A percentile compares a stretch with the other conserved stretches of the same genome.
Conservation (phyloP, 2,797 vertebrate species). For the Enteromius paludinosus region DNA sequence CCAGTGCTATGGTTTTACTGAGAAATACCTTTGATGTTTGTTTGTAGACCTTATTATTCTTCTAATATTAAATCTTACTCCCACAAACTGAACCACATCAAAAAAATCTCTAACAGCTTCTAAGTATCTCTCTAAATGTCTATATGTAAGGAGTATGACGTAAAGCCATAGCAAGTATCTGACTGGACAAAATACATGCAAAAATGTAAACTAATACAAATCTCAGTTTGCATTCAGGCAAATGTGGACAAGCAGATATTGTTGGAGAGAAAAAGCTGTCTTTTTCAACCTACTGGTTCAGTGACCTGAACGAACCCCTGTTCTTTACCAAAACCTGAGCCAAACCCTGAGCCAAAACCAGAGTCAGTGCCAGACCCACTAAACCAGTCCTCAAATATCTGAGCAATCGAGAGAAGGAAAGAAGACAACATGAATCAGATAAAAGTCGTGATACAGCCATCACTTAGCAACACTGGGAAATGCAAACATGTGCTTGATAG, state of each 20-base stretch:
- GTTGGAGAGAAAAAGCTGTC: conserved; percentile 56
- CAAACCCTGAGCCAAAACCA: conserved; percentile 51
- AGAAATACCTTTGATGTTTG: neutral
- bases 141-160: neutral
- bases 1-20: neutral
- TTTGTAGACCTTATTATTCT: neutral
- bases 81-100: neutral
- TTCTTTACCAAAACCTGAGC: conserved; percentile 67
- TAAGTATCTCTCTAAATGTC: neutral
- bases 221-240: conserved; percentile 12
- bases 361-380: conserved; percentile 73
- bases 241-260: conserved; percentile 57
- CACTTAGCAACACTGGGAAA: conserved; percentile 13
- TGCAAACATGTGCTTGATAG: neutral
- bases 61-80: neutral
- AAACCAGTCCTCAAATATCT: conserved; percentile 77
- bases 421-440: conserved; percentile 14
- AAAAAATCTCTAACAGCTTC: neutral
- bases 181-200: neutral
- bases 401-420: conserved; percentile 43
- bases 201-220: neutral
- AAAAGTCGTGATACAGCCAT: neutral
- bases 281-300: conserved; percentile 57
- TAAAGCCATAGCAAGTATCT: neutral
- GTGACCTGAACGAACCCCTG: conserved; percentile 66